Percentiles rank a stretch among this genome's conserved stretches.
These are phyloP conservation scores for Cepaea hortensis DNA, from an alignment of 2,888 invertebrate genomes.

Conservation along the genomic window DNA sequence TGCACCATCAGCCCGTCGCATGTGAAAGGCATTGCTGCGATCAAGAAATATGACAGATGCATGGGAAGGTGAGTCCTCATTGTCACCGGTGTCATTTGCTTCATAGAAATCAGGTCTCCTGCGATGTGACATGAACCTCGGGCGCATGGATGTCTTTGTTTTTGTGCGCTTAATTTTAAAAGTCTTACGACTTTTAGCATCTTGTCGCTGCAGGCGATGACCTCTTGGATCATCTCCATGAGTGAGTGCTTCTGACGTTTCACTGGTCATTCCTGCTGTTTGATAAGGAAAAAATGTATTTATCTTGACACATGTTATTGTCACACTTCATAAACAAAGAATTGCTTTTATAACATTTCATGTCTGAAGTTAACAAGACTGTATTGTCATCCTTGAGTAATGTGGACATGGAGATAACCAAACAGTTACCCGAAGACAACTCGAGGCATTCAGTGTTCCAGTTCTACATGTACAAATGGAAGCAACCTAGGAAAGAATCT, in stretches of 20 bases:
- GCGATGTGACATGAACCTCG: slow-evolving; percentile 59
- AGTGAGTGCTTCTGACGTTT: slow-evolving; percentile 19
- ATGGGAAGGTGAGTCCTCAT: slow-evolving; percentile 40
- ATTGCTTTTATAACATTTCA: too few species aligned
- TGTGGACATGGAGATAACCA: too few species aligned
- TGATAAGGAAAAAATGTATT: slow-evolving; percentile 2
- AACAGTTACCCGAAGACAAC: too few species aligned
- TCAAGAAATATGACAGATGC: slow-evolving; percentile 55
- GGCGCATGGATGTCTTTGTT: slow-evolving; percentile 64
- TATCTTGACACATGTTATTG: background rate
- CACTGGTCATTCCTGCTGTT: slow-evolving; percentile 34
- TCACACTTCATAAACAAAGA: background rate
- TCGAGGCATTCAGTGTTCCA: too few species aligned
- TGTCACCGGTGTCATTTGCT: slow-evolving; percentile 57
- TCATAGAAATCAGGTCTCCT: slow-evolving; percentile 59
- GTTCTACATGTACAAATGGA: too few species aligned
- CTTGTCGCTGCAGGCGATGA: slow-evolving; percentile 88
- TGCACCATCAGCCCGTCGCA: slow-evolving; percentile 47
- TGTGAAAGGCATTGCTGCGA: slow-evolving; percentile 51
- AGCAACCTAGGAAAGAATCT: too few species aligned
- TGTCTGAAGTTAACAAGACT: too few species aligned
- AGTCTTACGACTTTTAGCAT: slow-evolving; percentile 94
- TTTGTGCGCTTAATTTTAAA: slow-evolving; percentile 81
- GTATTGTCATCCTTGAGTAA: too few species aligned
- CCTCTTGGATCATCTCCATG: slow-evolving; percentile 63